Evolutionary conservation across 2,888 invertebrate genomes (phyloP), one percentile per base, ranked within the genome.

Genomic region (Meiosimyza decipiens): DNA sequence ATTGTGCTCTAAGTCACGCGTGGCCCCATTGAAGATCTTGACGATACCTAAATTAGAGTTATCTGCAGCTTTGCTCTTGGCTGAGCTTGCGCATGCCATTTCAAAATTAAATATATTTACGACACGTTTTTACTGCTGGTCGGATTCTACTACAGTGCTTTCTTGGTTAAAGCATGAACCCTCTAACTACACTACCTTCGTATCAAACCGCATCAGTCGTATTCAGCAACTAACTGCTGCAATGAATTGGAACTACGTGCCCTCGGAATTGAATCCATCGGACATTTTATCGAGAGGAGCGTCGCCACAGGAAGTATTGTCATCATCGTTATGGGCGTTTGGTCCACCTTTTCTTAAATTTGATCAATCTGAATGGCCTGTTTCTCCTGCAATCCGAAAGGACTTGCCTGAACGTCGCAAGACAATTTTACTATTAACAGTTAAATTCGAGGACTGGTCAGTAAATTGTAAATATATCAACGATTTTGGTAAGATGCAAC

Each of bases 201-300:
- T 59, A 18, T 33, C 67, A 40, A 67, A 67, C 40, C 54, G 67
- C 15, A 22, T 67, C n/a, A 57, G 52, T 47, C 33, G 33, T 16
- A 67, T 55, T 49, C 65, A 65, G 28, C n/a, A 51, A 9, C n/a
- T 28, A 16, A 65, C 65, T 13, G 28, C 33, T 57, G 64, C 49
- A 18, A 68, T 73, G 73, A 68, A 71, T n/a, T 77, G 75, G 73
- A 71, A 71, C 13, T 70, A 75, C 59, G 71, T 75, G 12, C 76
- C 75, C 11, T 72, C 73, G 13, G 33, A 55, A 15, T 22, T 67
- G 18, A 75, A 73, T 50, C 73, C 74, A 11, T 72, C 73, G 16
- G 72, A 75, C 62, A 72, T 75, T 65, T 60, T 75, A 47, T 75
- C 74, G 11, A 69, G 68, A 66, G 75, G 74, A 73, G 71, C 71